Percentiles rank a stretch among this genome's conserved stretches.
phyloP scores from a whole-genome alignment of 2,888 invertebrate genomes.

The Drosophila merina region DNA sequence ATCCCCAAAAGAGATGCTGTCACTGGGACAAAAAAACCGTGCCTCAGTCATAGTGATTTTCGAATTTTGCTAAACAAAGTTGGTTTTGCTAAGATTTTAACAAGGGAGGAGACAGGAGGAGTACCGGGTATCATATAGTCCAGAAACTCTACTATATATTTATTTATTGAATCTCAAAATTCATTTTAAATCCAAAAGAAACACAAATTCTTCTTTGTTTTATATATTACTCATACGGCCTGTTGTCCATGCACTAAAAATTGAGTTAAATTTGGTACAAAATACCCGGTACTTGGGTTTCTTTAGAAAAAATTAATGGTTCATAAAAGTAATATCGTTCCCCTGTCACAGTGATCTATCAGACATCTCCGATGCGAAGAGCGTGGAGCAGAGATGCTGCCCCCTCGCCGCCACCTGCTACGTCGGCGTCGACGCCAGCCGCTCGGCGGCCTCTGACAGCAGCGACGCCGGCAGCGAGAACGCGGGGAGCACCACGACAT shows the following conservation, averaged over 20 bases:
- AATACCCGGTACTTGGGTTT: neutral
- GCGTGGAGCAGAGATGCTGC: neutral
- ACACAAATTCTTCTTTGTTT: too few relatives aligned
- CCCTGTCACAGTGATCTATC: neutral
- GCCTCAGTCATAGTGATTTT: neutral
- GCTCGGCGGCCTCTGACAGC: neutral
- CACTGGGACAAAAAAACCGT: neutral
- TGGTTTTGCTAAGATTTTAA: too few relatives aligned
- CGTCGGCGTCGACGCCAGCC: slow-evolving; percentile 1
- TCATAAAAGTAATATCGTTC: neutral
- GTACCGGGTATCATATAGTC: too few relatives aligned
- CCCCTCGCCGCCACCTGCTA: slow-evolving; percentile 3
- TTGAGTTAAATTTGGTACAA: too few relatives aligned
- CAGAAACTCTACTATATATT: too few relatives aligned
- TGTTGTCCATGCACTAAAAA: neutral
- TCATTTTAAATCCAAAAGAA: too few relatives aligned
- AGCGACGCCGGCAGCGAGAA: slow-evolving; percentile 16
- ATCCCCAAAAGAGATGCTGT: neutral
- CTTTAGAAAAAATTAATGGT: neutral
- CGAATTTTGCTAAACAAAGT: too few relatives aligned
- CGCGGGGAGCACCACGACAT: slow-evolving; percentile 11
- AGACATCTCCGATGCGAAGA: neutral
- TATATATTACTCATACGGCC: neutral
- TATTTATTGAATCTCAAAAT: neutral
- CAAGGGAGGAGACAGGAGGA: too few relatives aligned